Evolutionary conservation across 2,797 vertebrate genomes (phyloP).

Genomic region (Miichthys miiuy): DNA sequence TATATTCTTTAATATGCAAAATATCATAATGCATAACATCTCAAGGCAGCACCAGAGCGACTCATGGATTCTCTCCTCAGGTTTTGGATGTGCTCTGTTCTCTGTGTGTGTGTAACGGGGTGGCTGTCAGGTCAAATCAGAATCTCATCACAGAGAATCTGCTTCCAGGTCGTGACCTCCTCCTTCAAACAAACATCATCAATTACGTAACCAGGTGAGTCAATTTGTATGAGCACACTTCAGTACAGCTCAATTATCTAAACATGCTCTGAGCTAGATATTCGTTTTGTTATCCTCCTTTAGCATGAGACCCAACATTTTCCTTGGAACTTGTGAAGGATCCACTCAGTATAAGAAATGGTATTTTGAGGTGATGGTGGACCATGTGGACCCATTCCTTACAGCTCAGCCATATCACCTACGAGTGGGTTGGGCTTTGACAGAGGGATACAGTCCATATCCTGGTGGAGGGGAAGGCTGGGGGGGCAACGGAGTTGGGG

Average conservation of each 20-base stretch:
- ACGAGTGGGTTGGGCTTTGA: slow-evolving; percentile 94
- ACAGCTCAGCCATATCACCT: slow-evolving; percentile 90
- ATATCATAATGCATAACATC: neutral
- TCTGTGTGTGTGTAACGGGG: slow-evolving; percentile 95
- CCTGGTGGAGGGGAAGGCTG: slow-evolving; percentile 95
- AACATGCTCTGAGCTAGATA: neutral
- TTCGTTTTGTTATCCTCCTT: slow-evolving; percentile 29
- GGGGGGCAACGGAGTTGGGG: slow-evolving; percentile 93
- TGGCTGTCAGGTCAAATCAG: slow-evolving; percentile 96
- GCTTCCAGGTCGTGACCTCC: slow-evolving; percentile 92
- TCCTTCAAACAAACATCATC: slow-evolving; percentile 94
- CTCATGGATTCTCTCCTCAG: slow-evolving; percentile 69
- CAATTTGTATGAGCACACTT: neutral
- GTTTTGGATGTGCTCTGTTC: slow-evolving; percentile 96
- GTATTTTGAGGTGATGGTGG: slow-evolving; percentile 96
- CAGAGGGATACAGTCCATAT: slow-evolving; percentile 94
- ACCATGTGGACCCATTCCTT: slow-evolving; percentile 89
- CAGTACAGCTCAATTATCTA: neutral
- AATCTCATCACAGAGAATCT: slow-evolving; percentile 98
- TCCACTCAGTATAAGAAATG: slow-evolving; percentile 95
- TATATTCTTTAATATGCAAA: neutral
- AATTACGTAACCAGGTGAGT: slow-evolving; percentile 94
- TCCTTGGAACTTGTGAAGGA: slow-evolving; percentile 92
- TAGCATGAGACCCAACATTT: slow-evolving; percentile 96
- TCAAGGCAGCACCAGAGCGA: neutral